Conservation (phyloP, 2,888 invertebrate genomes). For the Coleophora deauratella region DNA sequence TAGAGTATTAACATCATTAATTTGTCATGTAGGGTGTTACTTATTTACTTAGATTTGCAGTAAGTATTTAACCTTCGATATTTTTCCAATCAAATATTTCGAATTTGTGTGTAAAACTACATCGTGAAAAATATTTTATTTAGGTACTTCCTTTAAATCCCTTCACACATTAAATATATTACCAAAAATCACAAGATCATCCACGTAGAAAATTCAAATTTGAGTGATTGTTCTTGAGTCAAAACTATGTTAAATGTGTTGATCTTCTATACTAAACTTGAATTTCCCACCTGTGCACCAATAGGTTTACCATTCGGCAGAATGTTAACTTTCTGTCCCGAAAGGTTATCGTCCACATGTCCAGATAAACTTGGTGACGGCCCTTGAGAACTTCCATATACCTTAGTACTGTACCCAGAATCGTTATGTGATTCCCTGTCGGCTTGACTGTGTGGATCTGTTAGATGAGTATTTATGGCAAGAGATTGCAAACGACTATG, state of each 20-base stretch:
- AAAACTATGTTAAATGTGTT: too few species aligned
- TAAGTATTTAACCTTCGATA: too few species aligned
- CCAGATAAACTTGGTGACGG: conserved; percentile 84
- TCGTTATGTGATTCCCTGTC: conserved; percentile 85
- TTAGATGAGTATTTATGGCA: conserved; percentile 64
- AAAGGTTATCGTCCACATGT: conserved; percentile 60
- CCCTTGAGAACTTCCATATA: conserved; percentile 85
- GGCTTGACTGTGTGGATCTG: conserved; percentile 63
- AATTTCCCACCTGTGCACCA: conserved; percentile 70
- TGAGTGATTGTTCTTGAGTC: too few species aligned
- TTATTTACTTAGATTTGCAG: too few species aligned
- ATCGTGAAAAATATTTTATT: too few species aligned
- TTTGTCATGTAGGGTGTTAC: neutral
- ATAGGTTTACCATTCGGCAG: conserved; percentile 43
- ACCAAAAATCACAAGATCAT: too few species aligned
- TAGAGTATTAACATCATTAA: conserved; percentile 5
- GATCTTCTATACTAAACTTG: conserved; percentile 75
- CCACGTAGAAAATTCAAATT: too few species aligned
- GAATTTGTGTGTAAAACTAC: conserved; percentile 1
- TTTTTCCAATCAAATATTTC: conserved; percentile 1
- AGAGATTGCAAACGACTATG: conserved; percentile 63
- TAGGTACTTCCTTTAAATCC: too few species aligned
- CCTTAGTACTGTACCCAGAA: conserved; percentile 89
- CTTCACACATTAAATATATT: too few species aligned
- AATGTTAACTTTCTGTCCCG: conserved; percentile 50